Base-by-base conservation (phyloP, 2,888 invertebrate genomes). In the Protodeltote pygarga region DNA sequence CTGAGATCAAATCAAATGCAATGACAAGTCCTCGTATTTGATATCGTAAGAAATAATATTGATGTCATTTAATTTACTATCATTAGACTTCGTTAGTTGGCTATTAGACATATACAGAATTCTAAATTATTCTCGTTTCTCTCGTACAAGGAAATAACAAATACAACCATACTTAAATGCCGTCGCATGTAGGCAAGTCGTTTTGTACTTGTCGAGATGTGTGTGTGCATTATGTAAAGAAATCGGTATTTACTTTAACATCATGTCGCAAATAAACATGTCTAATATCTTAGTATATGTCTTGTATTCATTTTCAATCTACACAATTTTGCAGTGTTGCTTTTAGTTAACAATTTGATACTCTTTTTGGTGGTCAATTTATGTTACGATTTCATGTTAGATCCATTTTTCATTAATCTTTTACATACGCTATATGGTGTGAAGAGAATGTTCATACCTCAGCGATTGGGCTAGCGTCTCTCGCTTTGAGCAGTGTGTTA, bases 111-210 rank as follows among this genome's bases (percentile, higher is more conserved):
- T 9, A 13, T n/a, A 4, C 9, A 24, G 13, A 53, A 34, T 25
- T 16, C 24, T 25, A 4, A 38, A 21, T 5, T 10, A 23, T 25
- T 31, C 14, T 21, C 21, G 24, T 19, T 17, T 34, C 11, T 23
- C 40, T n/a, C n/a, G n/a, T 52, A 40, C 19, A 13, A 34, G 52
- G 52, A 51, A 59, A 59, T 40, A 40, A 20, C 21, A 35, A 40
- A 13, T 4, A 40, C 23, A 5, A 16, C n/a, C n/a, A n/a, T n/a
- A 5, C 6, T 19, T 2, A 19, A 25, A n/a, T n/a, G n/a, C n/a
- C n/a, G n/a, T n/a, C 10, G 16, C 14, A 34, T n/a, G n/a, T 15
- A 51, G 14, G 20, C 33, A 19, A 25, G 19, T 20, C 9, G 8
- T 29, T 5, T 3, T 6, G 3, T 15, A 24, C 15, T 15, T n/a